Base-by-base conservation (phyloP, 1,140 invertebrate genomes). In the Bombus superbus region DNA sequence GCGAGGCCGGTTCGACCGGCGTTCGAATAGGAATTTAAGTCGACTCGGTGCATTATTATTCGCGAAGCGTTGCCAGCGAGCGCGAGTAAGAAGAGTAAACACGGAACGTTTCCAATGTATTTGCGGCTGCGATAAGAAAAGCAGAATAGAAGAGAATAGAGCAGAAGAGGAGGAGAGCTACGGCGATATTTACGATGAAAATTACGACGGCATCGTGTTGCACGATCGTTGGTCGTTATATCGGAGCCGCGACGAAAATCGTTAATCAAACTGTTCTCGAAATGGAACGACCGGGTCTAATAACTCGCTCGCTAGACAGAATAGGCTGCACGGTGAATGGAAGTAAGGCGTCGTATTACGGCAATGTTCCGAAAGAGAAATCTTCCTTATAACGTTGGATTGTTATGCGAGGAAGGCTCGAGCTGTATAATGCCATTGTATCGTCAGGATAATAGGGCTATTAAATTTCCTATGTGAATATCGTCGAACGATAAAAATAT, bases 271-370 rank as follows among this genome's bases (percentile, higher is more conserved):
- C 80, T 83, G 87, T 82, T 75, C 83, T 81, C 47, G 81, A 89
- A 89, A 81, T 83, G 80, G 85, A 80, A 77, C 83, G 74, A 75
- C 44, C 72, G 53, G 57, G 75, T 40, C 80, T 89, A 89, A 89
- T 89, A 89, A 89, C 87, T 86, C 72, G 86, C 81, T 53, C 53
- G 71, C 79, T 73, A 86, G 76, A 83, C 71, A 90, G 89, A 90
- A 88, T 86, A 91, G 83, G 83, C 81, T 81, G 38, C 88, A 53
- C 85, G 40, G 40, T 89, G 88, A 89, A 89, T 89, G 77, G 88
- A 78, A 86, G 88, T 79, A 89, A 89, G 81, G 72, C 73, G 78
- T 89, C 80, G 71, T 89, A 89, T 89, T 89, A 89, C 85, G 80
- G 57, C 80, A 68, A 83, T 75, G 88, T 89, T 80, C 80, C 88